Base-by-base conservation (phyloP, 1,140 invertebrate species). In the Dolichoris vasculosae region DNA sequence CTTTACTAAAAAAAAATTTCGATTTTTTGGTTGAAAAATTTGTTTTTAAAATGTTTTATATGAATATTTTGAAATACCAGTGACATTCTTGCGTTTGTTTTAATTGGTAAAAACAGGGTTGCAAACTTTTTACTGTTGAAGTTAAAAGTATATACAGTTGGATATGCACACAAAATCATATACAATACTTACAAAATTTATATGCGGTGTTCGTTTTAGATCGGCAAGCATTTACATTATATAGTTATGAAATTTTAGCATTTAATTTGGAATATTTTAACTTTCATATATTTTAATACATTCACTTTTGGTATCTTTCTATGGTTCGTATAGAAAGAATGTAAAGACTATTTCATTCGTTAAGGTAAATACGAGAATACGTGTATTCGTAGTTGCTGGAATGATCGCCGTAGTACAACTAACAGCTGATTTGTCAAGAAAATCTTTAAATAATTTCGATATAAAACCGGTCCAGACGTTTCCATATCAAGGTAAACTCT, bases 361-460 rank as follows among this genome's bases (percentile, higher is more conserved):
- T 26, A 59, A 59, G 26, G 73, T 75, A 46, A 76, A 48, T 43
- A 43, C 46, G 9, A 51, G 11, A 20, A n/a, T 15, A 35, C 59
- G 13, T 17, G 78, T 35, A 46, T 48, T 30, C 17, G 17, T 63
- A 13, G 55, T n/a, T 35, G 17, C 30, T 82, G 43, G 64, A 82
- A 71, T 51, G 64, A 82, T 82, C 17, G 55, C 15, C 35, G 69
- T 82, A 43, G 30, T n/a, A 32, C 69, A 9, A 75, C 8, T 35
- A 75, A 59, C 69, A 82, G 48, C 69, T 82, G 69, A 82, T 75
- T 82, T 15, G n/a, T 2, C 20, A 11, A 59, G 46, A n/a, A 73
- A 32, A 30, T 40, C 7, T 71, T 69, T 51, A 0, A 30, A 11
- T 38, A 69, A 35, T 82, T 48, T 15, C 23, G 6, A 11, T 35